Percentiles rank a stretch among this genome's conserved stretches.
phyloP scores from a whole-genome alignment of 2,797 vertebrate genomes.

The Anomalospiza imberbis region DNA sequence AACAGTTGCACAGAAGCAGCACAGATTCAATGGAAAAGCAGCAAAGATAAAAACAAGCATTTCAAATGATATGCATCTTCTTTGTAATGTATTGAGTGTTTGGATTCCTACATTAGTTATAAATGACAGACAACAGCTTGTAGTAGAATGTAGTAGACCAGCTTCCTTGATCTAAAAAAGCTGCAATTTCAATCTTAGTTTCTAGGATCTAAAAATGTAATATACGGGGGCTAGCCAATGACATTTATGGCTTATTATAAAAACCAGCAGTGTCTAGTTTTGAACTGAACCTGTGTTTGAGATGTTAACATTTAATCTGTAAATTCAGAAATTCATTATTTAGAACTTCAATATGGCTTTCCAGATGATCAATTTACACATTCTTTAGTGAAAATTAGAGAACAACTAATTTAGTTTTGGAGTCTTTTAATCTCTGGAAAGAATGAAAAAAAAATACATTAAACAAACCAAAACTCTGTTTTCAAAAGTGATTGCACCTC shows the following conservation, averaged over 20 bases:
- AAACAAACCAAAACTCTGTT: not conserved
- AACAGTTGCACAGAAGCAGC: conserved; percentile 94
- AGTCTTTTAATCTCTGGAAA: not conserved
- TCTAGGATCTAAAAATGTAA: not conserved
- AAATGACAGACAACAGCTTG: not conserved
- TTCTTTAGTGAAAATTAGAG: not conserved
- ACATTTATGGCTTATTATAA: not conserved
- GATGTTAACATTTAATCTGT: not conserved
- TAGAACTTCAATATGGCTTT: not conserved
- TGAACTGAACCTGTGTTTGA: not conserved
- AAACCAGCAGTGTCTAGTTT: not conserved
- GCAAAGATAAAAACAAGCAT: conserved; percentile 73
- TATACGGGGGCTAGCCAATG: not conserved
- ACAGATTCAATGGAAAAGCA: conserved; percentile 84
- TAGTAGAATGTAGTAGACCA: not conserved
- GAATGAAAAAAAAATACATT: not conserved
- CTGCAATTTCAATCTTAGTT: not conserved
- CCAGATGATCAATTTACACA: not conserved
- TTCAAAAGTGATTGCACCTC: not conserved
- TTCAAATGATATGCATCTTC: conserved; percentile 64
- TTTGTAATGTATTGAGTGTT: not conserved
- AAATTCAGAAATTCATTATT: not conserved
- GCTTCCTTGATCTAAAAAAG: not conserved
- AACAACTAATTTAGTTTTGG: not conserved
- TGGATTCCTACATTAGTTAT: not conserved